A percentile compares a stretch with the other conserved stretches of the same genome.
Conservation (phyloP, 1,140 invertebrate genomes). For the Rhyzopertha dominica region DNA sequence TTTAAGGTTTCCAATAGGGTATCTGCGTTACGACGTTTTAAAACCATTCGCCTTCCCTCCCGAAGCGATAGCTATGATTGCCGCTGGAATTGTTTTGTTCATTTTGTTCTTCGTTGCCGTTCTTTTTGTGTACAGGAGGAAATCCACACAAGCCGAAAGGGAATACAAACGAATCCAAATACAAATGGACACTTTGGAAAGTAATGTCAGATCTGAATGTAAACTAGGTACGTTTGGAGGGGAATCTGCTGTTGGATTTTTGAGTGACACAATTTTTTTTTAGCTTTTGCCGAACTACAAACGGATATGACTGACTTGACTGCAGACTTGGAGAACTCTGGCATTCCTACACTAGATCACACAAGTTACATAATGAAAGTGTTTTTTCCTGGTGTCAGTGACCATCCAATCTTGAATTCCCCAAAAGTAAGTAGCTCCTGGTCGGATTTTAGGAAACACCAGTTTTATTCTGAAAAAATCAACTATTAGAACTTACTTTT, state of each 20-base stretch:
- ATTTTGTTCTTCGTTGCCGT: slow-evolving; percentile 81
- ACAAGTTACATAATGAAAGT: slow-evolving; percentile 98
- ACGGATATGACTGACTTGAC: slow-evolving; percentile 99
- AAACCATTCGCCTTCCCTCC: slow-evolving; percentile 79
- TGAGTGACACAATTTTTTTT: slow-evolving; percentile 24
- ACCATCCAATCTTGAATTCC: slow-evolving; percentile 86
- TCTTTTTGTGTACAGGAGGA: slow-evolving; percentile 81
- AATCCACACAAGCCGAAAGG: slow-evolving; percentile 90
- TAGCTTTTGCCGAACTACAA: slow-evolving; percentile 97
- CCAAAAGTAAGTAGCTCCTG: slow-evolving; percentile 67
- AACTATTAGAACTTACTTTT: slow-evolving; percentile 2
- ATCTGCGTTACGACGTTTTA: slow-evolving; percentile 82
- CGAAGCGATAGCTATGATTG: slow-evolving; percentile 80
- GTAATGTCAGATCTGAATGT: slow-evolving; percentile 95
- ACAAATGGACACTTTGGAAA: slow-evolving; percentile 98
- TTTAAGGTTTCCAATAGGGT: slow-evolving; percentile 80
- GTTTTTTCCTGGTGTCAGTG: slow-evolving; percentile 91
- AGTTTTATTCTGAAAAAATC: too few relatives aligned
- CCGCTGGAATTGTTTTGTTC: slow-evolving; percentile 75
- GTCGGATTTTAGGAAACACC: too few relatives aligned
- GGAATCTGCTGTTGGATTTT: background rate
- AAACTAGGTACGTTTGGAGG: slow-evolving; percentile 67
- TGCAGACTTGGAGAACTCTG: slow-evolving; percentile 90
- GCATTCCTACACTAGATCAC: slow-evolving; percentile 93
- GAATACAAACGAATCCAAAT: slow-evolving; percentile 98